Conservation (phyloP, 2,888 invertebrate genomes). For the Nemotelus nigrinus region DNA sequence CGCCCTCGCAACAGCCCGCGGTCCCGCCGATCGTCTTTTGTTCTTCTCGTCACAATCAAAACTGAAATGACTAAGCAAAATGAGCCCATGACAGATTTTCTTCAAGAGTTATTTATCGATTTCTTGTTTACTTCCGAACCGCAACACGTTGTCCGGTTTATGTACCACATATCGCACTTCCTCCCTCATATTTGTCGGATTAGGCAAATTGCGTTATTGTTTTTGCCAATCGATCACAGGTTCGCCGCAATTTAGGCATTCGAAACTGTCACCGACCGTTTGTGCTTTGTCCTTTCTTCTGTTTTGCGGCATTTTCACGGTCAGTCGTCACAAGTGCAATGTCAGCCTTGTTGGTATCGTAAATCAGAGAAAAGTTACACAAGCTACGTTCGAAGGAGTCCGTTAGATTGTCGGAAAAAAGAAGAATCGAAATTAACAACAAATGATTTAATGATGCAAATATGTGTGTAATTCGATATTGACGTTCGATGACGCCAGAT, state of each 20-base stretch:
- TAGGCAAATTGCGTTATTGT: no score
- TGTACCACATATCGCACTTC: no score
- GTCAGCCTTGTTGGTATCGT: neutral
- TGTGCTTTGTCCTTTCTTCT: neutral
- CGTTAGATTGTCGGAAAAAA: neutral
- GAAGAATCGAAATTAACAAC: neutral
- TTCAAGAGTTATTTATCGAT: neutral
- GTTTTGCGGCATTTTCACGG: neutral
- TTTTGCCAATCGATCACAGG: no score
- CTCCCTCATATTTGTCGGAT: no score
- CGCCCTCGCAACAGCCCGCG: neutral
- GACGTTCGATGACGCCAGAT: no score
- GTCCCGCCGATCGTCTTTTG: neutral
- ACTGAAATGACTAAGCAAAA: no score
- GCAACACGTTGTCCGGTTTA: no score
- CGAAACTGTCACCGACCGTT: neutral
- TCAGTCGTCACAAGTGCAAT: neutral
- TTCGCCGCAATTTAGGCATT: no score
- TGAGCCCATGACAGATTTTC: neutral
- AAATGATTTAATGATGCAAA: neutral
- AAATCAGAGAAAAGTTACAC: neutral
- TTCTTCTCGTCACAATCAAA: neutral
- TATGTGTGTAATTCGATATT: conserved; percentile 58
- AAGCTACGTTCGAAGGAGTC: neutral
- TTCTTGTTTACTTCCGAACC: neutral